phyloP scores from a whole-genome alignment of 2,888 invertebrate species.

The Andrena bicolor region DNA sequence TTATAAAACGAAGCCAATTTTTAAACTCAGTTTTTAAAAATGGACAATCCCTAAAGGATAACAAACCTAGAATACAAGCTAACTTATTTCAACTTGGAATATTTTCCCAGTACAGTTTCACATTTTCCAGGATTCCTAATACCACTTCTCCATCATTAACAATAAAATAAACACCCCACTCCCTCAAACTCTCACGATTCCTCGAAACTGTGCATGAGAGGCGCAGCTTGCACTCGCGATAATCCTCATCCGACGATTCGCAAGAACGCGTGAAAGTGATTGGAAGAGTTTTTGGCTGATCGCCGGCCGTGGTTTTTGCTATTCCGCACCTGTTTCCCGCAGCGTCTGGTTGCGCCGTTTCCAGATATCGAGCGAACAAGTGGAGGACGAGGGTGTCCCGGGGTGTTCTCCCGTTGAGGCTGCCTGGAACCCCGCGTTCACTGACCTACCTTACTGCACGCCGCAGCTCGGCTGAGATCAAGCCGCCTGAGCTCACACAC shows the following conservation, averaged over 20 bases:
- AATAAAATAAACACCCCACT: too few species aligned
- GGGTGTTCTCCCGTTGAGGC: constrained; percentile 75
- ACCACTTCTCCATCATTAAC: too few species aligned
- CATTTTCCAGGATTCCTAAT: too few species aligned
- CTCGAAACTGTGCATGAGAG: neutral
- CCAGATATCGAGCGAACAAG: constrained; percentile 82
- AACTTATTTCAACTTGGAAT: too few species aligned
- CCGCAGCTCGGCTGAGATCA: constrained; percentile 66
- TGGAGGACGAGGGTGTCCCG: constrained; percentile 74
- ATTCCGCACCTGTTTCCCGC: neutral
- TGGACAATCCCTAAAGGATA: too few species aligned
- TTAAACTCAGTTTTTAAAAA: too few species aligned
- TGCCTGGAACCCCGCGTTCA: constrained; percentile 77
- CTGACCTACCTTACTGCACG: constrained; percentile 78
- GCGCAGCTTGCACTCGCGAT: neutral
- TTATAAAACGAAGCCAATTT: too few species aligned
- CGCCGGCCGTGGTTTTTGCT: neutral
- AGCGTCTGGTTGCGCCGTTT: constrained; percentile 64
- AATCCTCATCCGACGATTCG: neutral
- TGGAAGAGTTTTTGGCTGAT: neutral
- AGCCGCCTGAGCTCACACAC: constrained; percentile 43
- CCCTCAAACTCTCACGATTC: too few species aligned
- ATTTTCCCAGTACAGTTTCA: too few species aligned
- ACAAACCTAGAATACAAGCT: too few species aligned
- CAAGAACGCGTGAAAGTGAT: neutral